Conservation (phyloP, 2,113 vertebrate genomes). For the Lates calcarifer region DNA sequence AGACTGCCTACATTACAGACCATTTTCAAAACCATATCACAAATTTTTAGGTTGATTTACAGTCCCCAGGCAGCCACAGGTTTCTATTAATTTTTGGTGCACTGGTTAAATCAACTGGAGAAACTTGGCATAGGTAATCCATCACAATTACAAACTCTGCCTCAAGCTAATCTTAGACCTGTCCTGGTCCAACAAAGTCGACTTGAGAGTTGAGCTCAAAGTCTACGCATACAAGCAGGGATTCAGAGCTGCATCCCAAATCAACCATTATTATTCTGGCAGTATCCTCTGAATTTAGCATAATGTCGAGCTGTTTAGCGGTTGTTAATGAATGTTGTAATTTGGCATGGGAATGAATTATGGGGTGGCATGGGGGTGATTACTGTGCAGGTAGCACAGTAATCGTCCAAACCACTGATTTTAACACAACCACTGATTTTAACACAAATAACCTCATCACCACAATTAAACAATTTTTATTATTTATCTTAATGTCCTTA, state of each 20-base stretch:
- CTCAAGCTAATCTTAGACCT: neutral
- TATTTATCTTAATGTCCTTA: neutral
- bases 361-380: constrained; percentile 13
- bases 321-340: constrained; percentile 54
- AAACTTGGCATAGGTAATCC: neutral
- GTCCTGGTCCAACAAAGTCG: neutral
- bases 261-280: constrained; percentile 23
- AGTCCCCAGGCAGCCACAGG: neutral
- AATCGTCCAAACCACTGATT: neutral
- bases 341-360: constrained; percentile 28
- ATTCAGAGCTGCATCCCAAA: constrained; percentile 19
- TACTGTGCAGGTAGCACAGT: constrained; percentile 10
- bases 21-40: neutral
- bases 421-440: neutral
- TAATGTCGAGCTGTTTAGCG: constrained; percentile 20
- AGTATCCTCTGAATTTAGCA: constrained; percentile 32
- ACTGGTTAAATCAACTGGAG: neutral
- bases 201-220: neutral
- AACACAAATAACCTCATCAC: neutral
- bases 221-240: neutral
- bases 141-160: neutral
- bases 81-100: neutral
- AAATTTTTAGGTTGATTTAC: neutral
- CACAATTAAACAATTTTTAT: neutral
- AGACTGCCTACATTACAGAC: neutral